phyloP scores from a whole-genome alignment of 2,797 vertebrate species.

The Myiotriccus ornatus region DNA sequence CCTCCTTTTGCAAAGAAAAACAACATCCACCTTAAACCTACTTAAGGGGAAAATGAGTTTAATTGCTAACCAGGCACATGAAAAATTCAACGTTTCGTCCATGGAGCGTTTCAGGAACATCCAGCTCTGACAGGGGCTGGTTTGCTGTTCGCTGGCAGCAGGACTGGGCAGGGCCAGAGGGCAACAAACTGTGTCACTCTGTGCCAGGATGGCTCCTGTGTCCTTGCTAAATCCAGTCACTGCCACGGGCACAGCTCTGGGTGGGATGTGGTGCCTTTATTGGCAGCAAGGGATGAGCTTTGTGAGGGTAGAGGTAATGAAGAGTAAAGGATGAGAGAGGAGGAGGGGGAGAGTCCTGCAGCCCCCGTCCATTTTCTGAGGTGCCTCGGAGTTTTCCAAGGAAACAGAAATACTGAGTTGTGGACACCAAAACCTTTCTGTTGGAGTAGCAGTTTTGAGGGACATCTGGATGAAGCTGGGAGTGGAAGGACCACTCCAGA shows the following conservation, averaged over 20 bases:
- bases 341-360: not conserved
- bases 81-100: not conserved
- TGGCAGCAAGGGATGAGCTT: not conserved
- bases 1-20: not conserved
- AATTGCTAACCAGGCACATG: not conserved
- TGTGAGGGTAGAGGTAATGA: not conserved
- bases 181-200: not conserved
- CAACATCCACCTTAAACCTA: not conserved
- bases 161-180: not conserved
- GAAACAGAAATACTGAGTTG: not conserved
- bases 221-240: not conserved
- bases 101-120: not conserved
- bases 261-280: not conserved
- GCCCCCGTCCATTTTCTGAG: not conserved
- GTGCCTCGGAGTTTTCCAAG: not conserved
- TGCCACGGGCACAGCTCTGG: not conserved
- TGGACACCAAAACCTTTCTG: not conserved
- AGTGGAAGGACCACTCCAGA: not conserved
- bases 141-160: not conserved
- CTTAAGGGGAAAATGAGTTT: not conserved
- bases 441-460: not conserved
- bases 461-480: not conserved
- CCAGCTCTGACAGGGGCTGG: not conserved
- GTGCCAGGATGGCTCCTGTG: not conserved
- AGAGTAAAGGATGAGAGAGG: not conserved